Conservation (phyloP, 2,888 invertebrate species). For the Deroplatys truncata region DNA sequence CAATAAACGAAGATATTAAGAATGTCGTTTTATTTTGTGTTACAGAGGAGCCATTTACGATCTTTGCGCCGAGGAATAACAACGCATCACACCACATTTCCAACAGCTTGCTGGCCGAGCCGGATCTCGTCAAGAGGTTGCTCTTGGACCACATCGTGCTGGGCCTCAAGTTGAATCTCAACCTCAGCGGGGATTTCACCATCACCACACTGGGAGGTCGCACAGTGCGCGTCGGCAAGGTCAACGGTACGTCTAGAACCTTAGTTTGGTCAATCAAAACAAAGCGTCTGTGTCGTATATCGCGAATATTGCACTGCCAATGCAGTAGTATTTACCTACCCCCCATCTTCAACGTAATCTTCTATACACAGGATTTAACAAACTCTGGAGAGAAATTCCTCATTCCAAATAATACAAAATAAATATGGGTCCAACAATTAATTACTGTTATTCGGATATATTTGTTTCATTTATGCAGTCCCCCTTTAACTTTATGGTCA, state of each 20-base stretch:
- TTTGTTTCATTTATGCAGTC: too few relatives aligned
- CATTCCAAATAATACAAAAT: too few relatives aligned
- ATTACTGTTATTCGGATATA: too few relatives aligned
- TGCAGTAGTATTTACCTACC: neutral
- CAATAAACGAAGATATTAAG: too few relatives aligned
- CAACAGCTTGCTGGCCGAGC: constrained; percentile 45
- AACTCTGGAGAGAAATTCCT: too few relatives aligned
- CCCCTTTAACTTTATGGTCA: too few relatives aligned
- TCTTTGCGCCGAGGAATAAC: constrained; percentile 53
- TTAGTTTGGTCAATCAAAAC: neutral
- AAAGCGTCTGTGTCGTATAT: neutral
- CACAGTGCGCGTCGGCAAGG: constrained; percentile 41
- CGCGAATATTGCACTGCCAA: neutral
- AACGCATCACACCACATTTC: constrained; percentile 45
- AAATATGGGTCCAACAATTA: too few relatives aligned
- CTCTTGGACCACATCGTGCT: constrained; percentile 58
- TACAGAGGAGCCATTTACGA: constrained; percentile 57
- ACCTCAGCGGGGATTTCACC: constrained; percentile 46
- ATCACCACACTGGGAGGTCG: constrained; percentile 49
- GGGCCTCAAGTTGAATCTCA: constrained; percentile 52
- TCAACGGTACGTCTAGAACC: constrained; percentile 37
- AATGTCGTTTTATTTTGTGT: constrained; percentile 29
- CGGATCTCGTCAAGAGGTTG: constrained; percentile 53
- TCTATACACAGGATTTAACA: too few relatives aligned
- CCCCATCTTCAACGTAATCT: neutral